Evolutionary conservation across 35 echinoderm and acorn worm genomes (phyloP), one percentile per base, ranked within the genome.

Genomic region (Amphiura filiformis): DNA sequence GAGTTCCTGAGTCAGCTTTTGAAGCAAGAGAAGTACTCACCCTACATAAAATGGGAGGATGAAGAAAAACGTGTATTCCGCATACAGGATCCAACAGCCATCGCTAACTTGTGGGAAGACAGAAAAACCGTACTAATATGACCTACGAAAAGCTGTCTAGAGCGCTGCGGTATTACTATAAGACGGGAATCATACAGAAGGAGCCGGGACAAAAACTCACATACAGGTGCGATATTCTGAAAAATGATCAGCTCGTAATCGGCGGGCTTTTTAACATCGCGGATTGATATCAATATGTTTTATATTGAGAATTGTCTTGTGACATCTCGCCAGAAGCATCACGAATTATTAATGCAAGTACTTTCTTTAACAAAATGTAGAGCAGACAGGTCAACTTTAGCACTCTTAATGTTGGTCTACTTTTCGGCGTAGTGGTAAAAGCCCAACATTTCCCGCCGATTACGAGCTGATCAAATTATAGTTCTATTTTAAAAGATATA

Each of bases 81-180:
- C 13, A 94, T 99, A 64, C 87, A 92, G 20, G 90, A 99, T 64
- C 93, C 93, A 18, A 82, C 78, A 39, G 82, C 77, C 34, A 92
- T 99, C 31, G 93, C 96, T 30, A 91, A 95, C 39, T 86, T 99
- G 38, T 99, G 96, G 96, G 96, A 5, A 89, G 75, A 15, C 93
- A 99, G 82, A 99, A 99, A 80, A 99, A 99, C 84, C 86, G 96
- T 0, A 90, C 86, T 65, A 99, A 99, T 84, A 99, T 99, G 96
- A 99, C 96, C 7, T 99, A 99, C 41, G 96, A 99, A 64, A 99
- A 99, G 52, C 75, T 99, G 41, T 99, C 96, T 0, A 87, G 96
- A 61, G 96, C 93, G 9, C 38, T 99, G 23, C 87, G 96, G 0
- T 99, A 99, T 35, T 99, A 99, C 38, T 99, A 95, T 37, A 95